Evolutionary conservation across 2,113 vertebrate genomes (phyloP), one percentile per base, ranked within the genome.

Genomic region (Phoenicopterus ruber): DNA sequence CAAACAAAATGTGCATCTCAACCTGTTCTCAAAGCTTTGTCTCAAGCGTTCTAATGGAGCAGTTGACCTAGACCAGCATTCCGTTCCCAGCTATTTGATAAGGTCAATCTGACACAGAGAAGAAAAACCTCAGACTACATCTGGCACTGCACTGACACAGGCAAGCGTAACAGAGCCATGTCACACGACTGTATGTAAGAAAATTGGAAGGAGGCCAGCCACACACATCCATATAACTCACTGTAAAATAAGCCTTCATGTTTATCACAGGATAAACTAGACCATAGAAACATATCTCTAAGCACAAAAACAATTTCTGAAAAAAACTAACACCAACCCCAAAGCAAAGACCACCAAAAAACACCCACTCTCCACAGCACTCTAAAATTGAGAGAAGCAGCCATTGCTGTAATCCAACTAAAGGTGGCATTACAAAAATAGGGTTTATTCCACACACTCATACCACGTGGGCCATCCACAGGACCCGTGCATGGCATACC

Each of bases 401-500:
- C 7, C 20, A 31, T 2, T 46, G 42, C 17, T 54, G 13, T 10
- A 50, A 31, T 7, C 67, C 47, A 67, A 22, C 57, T 54, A 11
- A 46, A 90, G 38, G 6, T 3, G 12, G 4, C 0, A 0, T 4
- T 29, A 47, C 76, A 42, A 34, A 26, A 9, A 8, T 0, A 12
- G 13, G 28, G 50, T 74, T 86, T 67, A 55, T 42, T 82, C 54
- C 47, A 20, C 54, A 47, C 22, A 46, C 36, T 9, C 13, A 38
- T 3, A 28, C 3, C 24, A 9, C 0, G 0, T 9, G 25, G 66
- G 54, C 47, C 59, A 83, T 3, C 31, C 76, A 29, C 13, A 61
- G 55, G 73, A n/a, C 7, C 38, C 0, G 0, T 2, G 13, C 26
- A 13, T 4, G 13, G 67, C 28, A 31, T 6, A 21, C 32, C 38